Conservation (phyloP, 2,113 vertebrate genomes). For the Dasyurus viverrinus region DNA sequence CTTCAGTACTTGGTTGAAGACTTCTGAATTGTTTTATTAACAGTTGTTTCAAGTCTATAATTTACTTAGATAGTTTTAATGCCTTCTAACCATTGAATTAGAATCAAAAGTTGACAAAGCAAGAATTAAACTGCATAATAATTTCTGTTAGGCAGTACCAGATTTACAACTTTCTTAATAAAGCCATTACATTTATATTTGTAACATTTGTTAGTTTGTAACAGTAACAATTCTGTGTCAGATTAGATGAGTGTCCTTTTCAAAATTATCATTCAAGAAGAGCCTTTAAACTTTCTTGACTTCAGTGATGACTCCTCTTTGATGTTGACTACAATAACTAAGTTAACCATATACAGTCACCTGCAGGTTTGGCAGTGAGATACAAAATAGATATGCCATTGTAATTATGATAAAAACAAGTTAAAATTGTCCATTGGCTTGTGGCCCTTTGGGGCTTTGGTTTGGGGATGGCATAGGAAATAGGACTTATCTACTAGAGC, state of each 20-base stretch:
- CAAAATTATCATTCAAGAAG: background rate
- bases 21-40: background rate
- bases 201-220: background rate
- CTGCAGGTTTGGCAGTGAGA: background rate
- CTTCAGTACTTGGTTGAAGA: background rate
- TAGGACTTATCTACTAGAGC: background rate
- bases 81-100: background rate
- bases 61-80: background rate
- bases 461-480: background rate
- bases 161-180: background rate
- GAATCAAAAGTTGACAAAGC: background rate
- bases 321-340: background rate
- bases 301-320: background rate
- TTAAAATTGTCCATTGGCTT: background rate
- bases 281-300: background rate
- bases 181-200: background rate
- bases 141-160: background rate
- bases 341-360: too few relatives aligned
- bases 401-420: background rate
- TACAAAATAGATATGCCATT: background rate
- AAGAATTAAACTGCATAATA: background rate
- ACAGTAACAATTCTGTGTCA: background rate
- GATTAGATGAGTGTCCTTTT: background rate
- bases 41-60: background rate
- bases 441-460: background rate